Conservation (phyloP, 92 coral and sea anemone species). For the Pocillopora grandis region DNA sequence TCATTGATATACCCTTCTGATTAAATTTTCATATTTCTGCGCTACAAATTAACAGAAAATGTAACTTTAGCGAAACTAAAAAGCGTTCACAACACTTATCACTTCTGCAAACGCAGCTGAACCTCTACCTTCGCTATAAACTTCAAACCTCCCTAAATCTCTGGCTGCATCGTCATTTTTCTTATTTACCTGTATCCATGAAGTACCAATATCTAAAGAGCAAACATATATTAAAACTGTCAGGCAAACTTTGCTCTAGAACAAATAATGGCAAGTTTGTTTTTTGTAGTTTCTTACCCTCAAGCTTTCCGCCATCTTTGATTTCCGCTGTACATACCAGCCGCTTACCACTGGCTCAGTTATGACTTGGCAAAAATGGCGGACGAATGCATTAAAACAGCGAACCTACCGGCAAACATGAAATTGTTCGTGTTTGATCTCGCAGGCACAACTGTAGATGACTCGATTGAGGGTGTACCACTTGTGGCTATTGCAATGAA, state of each 20-base stretch:
- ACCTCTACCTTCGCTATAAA: too few species aligned
- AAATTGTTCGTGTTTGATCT: constrained; percentile 88
- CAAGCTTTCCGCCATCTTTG: constrained; percentile 61
- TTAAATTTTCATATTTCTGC: too few species aligned
- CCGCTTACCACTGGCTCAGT: constrained; percentile 10
- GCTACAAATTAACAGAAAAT: too few species aligned
- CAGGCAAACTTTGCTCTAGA: background rate
- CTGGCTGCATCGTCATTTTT: background rate
- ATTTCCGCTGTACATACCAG: background rate
- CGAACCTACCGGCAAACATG: constrained; percentile 47
- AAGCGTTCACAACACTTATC: too few species aligned
- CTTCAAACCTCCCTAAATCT: too few species aligned
- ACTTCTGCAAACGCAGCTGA: too few species aligned
- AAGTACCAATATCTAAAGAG: constrained; percentile 82
- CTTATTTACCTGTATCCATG: constrained; percentile 92
- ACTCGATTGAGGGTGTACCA: constrained; percentile 84
- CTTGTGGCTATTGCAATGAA: constrained; percentile 86
- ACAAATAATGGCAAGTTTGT: background rate
- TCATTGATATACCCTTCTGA: too few species aligned
- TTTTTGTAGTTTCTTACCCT: constrained; percentile 46
- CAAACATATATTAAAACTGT: background rate
- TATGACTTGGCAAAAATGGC: constrained; percentile 42
- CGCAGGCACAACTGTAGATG: constrained; percentile 97
- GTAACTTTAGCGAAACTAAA: too few species aligned
- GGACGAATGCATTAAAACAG: constrained; percentile 44